These are phyloP conservation scores for Meles meles DNA, from an alignment of 2,113 vertebrate species.

Conservation along the genomic window DNA sequence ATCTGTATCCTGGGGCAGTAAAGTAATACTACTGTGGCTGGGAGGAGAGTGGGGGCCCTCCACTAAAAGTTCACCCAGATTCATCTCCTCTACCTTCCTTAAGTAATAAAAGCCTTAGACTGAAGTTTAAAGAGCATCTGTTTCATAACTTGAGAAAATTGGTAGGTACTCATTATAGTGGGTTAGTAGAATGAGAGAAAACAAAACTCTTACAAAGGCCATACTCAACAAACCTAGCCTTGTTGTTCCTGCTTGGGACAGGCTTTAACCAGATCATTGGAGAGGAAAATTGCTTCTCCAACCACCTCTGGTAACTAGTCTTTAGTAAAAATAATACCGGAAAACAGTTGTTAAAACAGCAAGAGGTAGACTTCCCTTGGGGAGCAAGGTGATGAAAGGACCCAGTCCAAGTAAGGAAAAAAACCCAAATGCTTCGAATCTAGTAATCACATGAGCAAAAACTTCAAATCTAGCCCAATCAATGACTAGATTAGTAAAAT, in stretches of 20 bases:
- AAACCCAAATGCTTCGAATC: background rate
- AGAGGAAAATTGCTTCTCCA: background rate
- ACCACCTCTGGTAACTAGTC: background rate
- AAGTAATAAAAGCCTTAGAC: background rate
- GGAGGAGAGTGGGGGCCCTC: background rate
- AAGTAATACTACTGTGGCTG: background rate
- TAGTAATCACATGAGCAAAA: background rate
- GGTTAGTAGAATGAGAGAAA: background rate
- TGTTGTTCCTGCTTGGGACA: background rate
- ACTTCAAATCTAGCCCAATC: background rate
- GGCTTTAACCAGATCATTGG: background rate
- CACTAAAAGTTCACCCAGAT: background rate
- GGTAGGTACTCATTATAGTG: background rate
- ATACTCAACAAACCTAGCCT: background rate
- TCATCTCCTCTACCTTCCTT: background rate
- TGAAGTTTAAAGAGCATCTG: background rate
- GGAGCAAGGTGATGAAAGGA: background rate
- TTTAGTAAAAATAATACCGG: background rate
- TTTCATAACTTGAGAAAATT: background rate
- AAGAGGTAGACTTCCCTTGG: background rate
- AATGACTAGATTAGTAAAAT: background rate
- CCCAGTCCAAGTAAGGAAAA: background rate
- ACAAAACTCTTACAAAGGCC: background rate
- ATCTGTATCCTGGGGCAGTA: background rate
- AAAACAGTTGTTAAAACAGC: background rate